These are phyloP conservation scores for Eleutherodactylus coqui DNA, from an alignment of 2,797 vertebrate species.

Conservation along the genomic window DNA sequence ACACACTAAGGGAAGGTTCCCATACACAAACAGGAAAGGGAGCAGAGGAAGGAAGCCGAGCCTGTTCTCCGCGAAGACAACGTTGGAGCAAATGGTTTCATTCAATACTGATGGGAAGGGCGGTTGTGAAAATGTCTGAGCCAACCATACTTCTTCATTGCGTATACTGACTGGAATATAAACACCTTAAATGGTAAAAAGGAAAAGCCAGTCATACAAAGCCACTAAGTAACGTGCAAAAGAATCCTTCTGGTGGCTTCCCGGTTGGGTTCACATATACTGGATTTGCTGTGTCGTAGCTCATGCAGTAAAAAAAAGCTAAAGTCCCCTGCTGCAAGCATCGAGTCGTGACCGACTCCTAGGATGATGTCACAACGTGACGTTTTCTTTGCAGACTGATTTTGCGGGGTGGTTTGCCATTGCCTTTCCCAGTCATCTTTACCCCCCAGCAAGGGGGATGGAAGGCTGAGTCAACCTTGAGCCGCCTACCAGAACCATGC, in stretches of 20 bases:
- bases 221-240: not conserved
- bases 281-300: not conserved
- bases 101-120: slow-evolving; percentile 34
- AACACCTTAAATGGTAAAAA: slow-evolving; percentile 42
- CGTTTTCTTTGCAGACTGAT: too few species aligned
- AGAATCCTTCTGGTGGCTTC: not conserved
- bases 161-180: slow-evolving; percentile 22
- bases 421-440: too few species aligned
- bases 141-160: not conserved
- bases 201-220: not conserved
- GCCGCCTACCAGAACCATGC: too few species aligned
- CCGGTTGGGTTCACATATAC: not conserved
- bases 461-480: too few species aligned
- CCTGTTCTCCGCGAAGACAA: slow-evolving; percentile 35
- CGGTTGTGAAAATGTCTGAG: not conserved
- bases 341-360: too few species aligned
- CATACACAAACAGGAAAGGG: slow-evolving; percentile 62
- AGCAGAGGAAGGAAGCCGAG: slow-evolving; percentile 56
- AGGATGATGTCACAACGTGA: too few species aligned
- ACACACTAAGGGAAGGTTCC: slow-evolving; percentile 37
- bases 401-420: too few species aligned
- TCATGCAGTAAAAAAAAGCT: too few species aligned
- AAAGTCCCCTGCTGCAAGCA: too few species aligned
- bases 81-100: slow-evolving; percentile 40
- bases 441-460: too few species aligned